Conservation (phyloP, 2,113 vertebrate species). For the Bombycilla garrulus region DNA sequence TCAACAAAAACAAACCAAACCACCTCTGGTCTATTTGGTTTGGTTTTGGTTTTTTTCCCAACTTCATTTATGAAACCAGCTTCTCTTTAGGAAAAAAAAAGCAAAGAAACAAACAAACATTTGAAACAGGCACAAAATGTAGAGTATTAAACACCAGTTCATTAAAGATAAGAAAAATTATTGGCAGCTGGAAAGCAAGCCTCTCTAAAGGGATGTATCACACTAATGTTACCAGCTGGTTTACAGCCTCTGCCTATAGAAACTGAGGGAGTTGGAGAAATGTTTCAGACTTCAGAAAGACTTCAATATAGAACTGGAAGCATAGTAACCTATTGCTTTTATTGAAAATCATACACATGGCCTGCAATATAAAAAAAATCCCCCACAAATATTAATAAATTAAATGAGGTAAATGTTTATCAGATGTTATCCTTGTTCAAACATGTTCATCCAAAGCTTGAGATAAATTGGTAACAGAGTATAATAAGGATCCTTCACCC, state of each 20-base stretch:
- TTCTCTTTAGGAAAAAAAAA: neutral
- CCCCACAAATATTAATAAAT: neutral
- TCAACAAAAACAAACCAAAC: neutral
- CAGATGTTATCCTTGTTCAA: neutral
- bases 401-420: neutral
- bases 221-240: neutral
- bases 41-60: neutral
- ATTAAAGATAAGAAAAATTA: neutral
- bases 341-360: neutral
- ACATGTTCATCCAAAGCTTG: neutral
- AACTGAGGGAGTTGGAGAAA: neutral
- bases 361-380: neutral
- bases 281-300: neutral
- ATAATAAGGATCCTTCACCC: neutral
- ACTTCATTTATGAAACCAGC: neutral
- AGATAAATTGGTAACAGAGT: neutral
- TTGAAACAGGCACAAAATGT: neutral
- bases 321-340: neutral
- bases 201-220: neutral
- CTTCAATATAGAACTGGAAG: neutral
- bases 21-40: neutral
- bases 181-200: neutral
- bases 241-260: neutral
- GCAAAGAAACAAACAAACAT: neutral
- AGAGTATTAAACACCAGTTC: neutral